Base-by-base conservation (phyloP, 2,113 vertebrate species). In the Pungitius pungitius region DNA sequence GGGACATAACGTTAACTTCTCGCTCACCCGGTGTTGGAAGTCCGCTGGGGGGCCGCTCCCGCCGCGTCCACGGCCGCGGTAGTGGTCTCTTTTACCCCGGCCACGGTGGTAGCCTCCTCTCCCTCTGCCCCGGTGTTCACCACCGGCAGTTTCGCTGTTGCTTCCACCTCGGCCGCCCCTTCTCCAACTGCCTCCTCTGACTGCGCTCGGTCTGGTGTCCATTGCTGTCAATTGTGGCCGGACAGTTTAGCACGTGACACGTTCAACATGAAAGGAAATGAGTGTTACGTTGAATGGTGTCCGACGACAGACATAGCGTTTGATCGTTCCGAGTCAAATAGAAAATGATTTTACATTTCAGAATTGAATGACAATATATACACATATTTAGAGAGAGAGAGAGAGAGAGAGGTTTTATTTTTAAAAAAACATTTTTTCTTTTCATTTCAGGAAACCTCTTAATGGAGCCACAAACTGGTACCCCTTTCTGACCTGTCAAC, bases 31-130 rank as follows among this genome's bases (percentile, higher is more conserved):
- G 65, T 63, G 61, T 24, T 69, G 62, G 54, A 69, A 64, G 40
- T 77, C 69, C 8, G 78, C 35, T 7, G 52, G 69, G 3, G 22
- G 61, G 6, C 18, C 59, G 30, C 68, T 20, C 56, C 79, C 85
- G 0, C 80, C 84, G 8, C 89, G 88, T 45, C 91, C 93, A 55
- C 91, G 92, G 6, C 92, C 93, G 1, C 92, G 89, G 70, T 92
- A 52, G 78, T 91, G 85, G 57, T 94, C 92, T 64, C 91, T 88
- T 68, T 80, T 93, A 0, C 88, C 87, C 20, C 92, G 84, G 59
- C 92, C 88, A 1, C 92, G 90, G 71, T 89, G 63, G 27, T 90
- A 79, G 0, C 88, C 80, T 63, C 92, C 92, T 81, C 93, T 85
- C 27, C 93, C 92, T 70, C 92, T 80, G 11, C 91, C 90, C 55